Percentiles rank a stretch among this genome's conserved stretches.
Evolutionary conservation across 2,888 invertebrate species (phyloP).

Genomic region (Luperina nickerlii): DNA sequence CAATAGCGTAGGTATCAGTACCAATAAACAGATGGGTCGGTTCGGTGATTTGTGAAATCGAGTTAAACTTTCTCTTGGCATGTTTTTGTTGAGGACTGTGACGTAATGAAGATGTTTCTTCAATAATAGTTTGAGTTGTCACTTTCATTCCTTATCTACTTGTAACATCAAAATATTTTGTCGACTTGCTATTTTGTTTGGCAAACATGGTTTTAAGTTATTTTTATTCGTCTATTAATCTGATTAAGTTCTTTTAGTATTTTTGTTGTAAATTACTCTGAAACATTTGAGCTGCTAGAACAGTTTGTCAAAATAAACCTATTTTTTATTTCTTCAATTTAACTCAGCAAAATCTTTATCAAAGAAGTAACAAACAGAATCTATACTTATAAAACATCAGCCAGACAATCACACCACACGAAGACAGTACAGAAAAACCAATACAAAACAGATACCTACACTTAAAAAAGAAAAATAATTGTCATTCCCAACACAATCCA

Average conservation of each 20-base stretch:
- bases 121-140: constrained; percentile 17
- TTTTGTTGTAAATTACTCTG: neutral
- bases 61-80: constrained; percentile 52
- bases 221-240: neutral
- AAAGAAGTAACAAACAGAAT: constrained; percentile 13
- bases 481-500: constrained; percentile 79
- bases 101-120: constrained; percentile 44
- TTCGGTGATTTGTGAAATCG: constrained; percentile 68
- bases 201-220: neutral
- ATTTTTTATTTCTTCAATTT: neutral
- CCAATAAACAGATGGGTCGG: constrained; percentile 68
- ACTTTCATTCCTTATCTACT: neutral
- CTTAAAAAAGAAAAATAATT: constrained; percentile 76
- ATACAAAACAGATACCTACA: constrained; percentile 67
- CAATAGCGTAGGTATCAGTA: constrained; percentile 65
- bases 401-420: constrained; percentile 49
- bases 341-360: neutral
- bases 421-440: constrained; percentile 64
- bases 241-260: neutral
- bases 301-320: neutral
- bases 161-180: neutral
- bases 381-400: neutral
- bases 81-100: constrained; percentile 60
- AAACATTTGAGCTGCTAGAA: neutral
- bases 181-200: neutral